Base-by-base conservation (phyloP, 2,888 invertebrate species). In the Taenaris catops region DNA sequence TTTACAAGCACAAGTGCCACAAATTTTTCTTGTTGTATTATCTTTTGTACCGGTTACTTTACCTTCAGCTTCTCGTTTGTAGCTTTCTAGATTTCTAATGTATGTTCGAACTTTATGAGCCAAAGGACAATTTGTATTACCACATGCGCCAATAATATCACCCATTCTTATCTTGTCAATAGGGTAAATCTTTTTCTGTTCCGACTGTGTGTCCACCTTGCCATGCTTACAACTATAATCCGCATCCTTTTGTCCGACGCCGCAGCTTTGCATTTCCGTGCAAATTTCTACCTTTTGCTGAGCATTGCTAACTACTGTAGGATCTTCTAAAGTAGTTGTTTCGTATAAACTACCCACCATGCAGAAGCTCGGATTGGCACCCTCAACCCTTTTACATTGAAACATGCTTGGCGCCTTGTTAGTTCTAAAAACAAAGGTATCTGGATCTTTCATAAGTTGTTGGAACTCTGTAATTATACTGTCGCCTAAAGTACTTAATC, bases 401-500 rank as follows among this genome's bases (percentile, higher is more conserved):
- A 83, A 83, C 74, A 80, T 80, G 28, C 78, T 80, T 0, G 83
- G 81, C 16, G 80, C 71, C 62, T 68, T 83, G 38, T 86, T 61
- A 1, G 81, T 79, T 54, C 83, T 69, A 52, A 86, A 81, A 11
- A 76, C 75, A 55, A 84, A 81, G 1, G 51, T 42, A 6, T 84
- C 75, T 6, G 80, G 81, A 45, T 78, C 69, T 38, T 59, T 62
- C 60, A 79, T 57, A 2, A 69, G 51, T 48, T 84, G 81, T 45
- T 87, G 86, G 40, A 76, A 87, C 45, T 83, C 83, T 11, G 87
- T 87, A 0, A 63, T 64, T 2, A 89, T 81, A 24, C 62, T 73
- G 5, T 73, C 66, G 4, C 90, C 90, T 26, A 88, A 72, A 38
- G 86, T 81, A 25, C 84, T 86, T 6, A 90, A 46, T 44, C 89